Evolutionary conservation across 2,888 invertebrate genomes (phyloP), one percentile per base, ranked within the genome.

Genomic region (Peribatodes rhomboidaria): DNA sequence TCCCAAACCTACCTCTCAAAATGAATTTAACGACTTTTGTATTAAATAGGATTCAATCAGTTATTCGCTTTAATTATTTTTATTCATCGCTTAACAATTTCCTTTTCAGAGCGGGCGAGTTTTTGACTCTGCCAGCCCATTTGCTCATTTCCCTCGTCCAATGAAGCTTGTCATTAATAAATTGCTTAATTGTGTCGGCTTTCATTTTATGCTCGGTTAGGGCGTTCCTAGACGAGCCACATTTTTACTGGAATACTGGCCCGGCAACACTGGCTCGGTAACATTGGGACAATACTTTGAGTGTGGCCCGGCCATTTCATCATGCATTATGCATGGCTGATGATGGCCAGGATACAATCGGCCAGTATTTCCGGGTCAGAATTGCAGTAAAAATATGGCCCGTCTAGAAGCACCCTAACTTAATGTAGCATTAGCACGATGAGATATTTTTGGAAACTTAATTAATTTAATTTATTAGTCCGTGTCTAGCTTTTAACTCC

Each of bases 181-280:
- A 80, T 72, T 75, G 68, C 72, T 75, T 72, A 77, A 79, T 77
- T 74, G 73, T 77, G 70, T 74, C 59, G 72, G 65, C 58, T 77
- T 76, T 68, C 73, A 78, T 81, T 83, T 78, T 73, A 73, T 74
- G 73, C 74, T 65, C 54, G 56, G 62, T 66, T 77, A n/a, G n/a
- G n/a, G n/a, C n/a, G n/a, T n/a, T n/a, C n/a, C n/a, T n/a, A n/a
- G n/a, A n/a, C n/a, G n/a, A n/a, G n/a, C n/a, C n/a, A n/a, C n/a
- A n/a, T n/a, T n/a, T n/a, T n/a, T n/a, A n/a, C n/a, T n/a, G n/a
- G n/a, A n/a, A n/a, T n/a, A n/a, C n/a, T n/a, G n/a, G n/a, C n/a
- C n/a, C n/a, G n/a, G n/a, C n/a, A n/a, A n/a, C n/a, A n/a, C n/a
- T n/a, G n/a, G n/a, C n/a, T n/a, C n/a, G n/a, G n/a, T n/a, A n/a